Conservation (phyloP, 2,797 vertebrate genomes). For the Leuciscus waleckii region DNA sequence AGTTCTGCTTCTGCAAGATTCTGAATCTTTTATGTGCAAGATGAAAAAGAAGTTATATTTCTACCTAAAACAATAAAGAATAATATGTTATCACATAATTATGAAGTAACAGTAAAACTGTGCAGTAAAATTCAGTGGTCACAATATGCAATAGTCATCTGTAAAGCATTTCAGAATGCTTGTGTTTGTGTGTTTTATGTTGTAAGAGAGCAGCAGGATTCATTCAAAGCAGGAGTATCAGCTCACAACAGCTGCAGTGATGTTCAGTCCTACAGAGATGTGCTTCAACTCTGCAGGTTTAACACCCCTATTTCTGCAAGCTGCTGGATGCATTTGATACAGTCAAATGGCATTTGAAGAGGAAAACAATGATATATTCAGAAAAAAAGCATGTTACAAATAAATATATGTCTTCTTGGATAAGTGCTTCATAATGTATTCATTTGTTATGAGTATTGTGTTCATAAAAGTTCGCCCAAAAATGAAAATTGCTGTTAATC, state of each 20-base stretch:
- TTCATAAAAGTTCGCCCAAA: not conserved
- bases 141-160: not conserved
- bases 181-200: not conserved
- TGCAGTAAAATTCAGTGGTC: not conserved
- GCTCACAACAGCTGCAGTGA: slow-evolving; percentile 16
- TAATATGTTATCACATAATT: not conserved
- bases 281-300: not conserved
- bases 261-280: not conserved
- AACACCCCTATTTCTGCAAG: not conserved
- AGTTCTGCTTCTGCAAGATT: slow-evolving; percentile 12
- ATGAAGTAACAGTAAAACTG: not conserved
- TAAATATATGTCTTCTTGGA: not conserved
- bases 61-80: not conserved
- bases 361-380: not conserved
- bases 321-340: not conserved
- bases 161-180: not conserved
- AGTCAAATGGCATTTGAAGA: not conserved
- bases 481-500: not conserved
- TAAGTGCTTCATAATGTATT: not conserved
- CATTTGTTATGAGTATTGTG: not conserved
- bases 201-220: not conserved
- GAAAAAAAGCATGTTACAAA: not conserved
- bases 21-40: not conserved
- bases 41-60: not conserved
- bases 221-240: not conserved